Base-by-base conservation (phyloP, 2,888 invertebrate genomes). In the Thymelicus lineola region DNA sequence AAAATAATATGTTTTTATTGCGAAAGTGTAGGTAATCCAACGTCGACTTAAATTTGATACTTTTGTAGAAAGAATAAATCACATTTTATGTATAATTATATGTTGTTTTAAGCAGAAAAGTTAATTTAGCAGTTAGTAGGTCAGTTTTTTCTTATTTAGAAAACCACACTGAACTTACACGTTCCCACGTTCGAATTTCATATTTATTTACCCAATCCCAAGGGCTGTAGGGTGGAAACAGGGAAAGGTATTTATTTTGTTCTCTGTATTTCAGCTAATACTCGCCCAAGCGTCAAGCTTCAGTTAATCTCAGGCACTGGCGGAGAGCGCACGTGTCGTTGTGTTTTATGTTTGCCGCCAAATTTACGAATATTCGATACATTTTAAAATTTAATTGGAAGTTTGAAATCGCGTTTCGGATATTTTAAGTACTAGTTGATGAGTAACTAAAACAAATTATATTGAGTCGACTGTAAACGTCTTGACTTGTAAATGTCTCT, bases 261-360 rank as follows among this genome's bases (percentile, higher is more conserved):
- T 58, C n/a, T 10, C 10, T 3, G 36, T 45, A 46, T 62, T 69
- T 69, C 62, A 69, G 69, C 15, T 45, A 35, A 42, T 48, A 55
- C 9, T 55, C 28, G 7, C 9, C 46, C 7, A 48, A 9, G 38
- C 38, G 55, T 42, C 53, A 10, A 12, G 28, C 72, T 72, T 65
- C 71, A 76, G 76, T 76, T 63, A 64, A 68, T 60, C 70, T 66
- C 62, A 66, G 48, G 1, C 28, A 12, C 48, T 38, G 67, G 71
- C 7, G 28, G 75, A 69, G 79, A 63, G 70, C 53, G 75, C 80
- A 67, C 80, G 85, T 74, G 76, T 71, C 71, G 70, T 36, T 48
- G 36, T 59, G 58, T 6, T 35, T 7, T 62, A 73, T 74, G 66
- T 80, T 84, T 85, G 76, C 85, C 86, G 86, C 87, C 82, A 83